phyloP scores from a whole-genome alignment of 2,113 vertebrate genomes.

The Leucoraja erinaceus region DNA sequence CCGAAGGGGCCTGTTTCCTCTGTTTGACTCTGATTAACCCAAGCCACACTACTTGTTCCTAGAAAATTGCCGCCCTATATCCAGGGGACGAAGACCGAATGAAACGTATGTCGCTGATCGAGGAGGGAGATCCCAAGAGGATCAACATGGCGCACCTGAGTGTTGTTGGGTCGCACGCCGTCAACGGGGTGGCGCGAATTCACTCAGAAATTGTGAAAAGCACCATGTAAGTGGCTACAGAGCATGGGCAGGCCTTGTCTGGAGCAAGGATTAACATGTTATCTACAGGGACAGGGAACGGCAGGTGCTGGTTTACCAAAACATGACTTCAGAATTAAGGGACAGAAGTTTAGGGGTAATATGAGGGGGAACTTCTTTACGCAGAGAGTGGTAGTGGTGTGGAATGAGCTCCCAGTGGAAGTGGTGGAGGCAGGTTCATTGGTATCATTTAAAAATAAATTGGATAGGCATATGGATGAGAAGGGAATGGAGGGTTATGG shows the following conservation, averaged over 20 bases:
- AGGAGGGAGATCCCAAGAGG: constrained; percentile 73
- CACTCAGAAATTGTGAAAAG: constrained; percentile 73
- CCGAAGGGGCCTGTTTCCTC: too few relatives aligned
- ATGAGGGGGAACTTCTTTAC: too few relatives aligned
- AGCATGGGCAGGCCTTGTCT: neutral
- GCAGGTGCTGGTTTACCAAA: too few relatives aligned
- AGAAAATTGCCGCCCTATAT: constrained; percentile 64
- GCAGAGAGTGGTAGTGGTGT: too few relatives aligned
- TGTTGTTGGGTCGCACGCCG: constrained; percentile 69
- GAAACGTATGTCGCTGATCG: constrained; percentile 74
- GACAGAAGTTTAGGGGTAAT: too few relatives aligned
- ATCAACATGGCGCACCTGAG: constrained; percentile 84
- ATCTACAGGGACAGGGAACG: neutral
- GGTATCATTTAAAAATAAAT: too few relatives aligned
- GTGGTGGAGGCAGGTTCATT: too few relatives aligned
- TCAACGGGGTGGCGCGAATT: constrained; percentile 74
- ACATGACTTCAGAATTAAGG: too few relatives aligned
- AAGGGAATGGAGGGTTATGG: too few relatives aligned
- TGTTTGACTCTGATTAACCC: neutral
- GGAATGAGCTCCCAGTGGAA: too few relatives aligned
- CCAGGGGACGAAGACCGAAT: constrained; percentile 66
- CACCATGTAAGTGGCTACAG: constrained; percentile 49
- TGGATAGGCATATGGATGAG: too few relatives aligned
- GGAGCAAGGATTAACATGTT: neutral
- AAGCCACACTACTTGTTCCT: neutral